These are phyloP conservation scores for Nicator chloris DNA, from an alignment of 2,113 vertebrate species.

Conservation along the genomic window DNA sequence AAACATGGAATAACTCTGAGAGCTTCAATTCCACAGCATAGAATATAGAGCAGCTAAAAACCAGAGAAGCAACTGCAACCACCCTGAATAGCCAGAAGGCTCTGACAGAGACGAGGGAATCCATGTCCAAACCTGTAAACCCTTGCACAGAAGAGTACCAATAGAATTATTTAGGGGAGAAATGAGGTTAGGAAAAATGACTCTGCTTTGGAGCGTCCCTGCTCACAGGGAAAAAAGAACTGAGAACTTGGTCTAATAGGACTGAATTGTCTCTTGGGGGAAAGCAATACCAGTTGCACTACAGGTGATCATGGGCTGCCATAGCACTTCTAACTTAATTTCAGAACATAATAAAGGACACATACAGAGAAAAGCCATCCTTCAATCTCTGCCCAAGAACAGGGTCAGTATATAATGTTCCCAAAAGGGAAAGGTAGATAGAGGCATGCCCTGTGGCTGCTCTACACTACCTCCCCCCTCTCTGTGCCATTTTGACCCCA, in stretches of 20 bases:
- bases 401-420: not conserved
- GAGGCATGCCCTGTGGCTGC: not conserved
- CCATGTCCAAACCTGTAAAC: not conserved
- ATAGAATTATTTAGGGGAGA: not conserved
- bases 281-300: not conserved
- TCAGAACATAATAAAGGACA: not conserved
- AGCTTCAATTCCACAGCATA: not conserved
- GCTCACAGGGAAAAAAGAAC: not conserved
- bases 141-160: not conserved
- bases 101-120: not conserved
- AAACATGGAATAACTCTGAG: slow-evolving; percentile 48
- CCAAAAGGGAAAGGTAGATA: not conserved
- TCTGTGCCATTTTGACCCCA: not conserved
- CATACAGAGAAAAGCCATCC: not conserved
- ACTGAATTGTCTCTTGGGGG: not conserved
- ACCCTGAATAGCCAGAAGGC: not conserved
- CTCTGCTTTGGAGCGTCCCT: not conserved
- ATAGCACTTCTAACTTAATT: not conserved
- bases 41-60: slow-evolving; percentile 7
- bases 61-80: not conserved
- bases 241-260: not conserved
- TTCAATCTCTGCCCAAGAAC: not conserved
- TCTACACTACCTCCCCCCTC: not conserved
- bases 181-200: not conserved
- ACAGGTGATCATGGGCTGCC: not conserved